Percentiles rank a stretch among this genome's conserved stretches.
phyloP scores from a whole-genome alignment of 2,888 invertebrate genomes.

The Eupeodes luniger region DNA sequence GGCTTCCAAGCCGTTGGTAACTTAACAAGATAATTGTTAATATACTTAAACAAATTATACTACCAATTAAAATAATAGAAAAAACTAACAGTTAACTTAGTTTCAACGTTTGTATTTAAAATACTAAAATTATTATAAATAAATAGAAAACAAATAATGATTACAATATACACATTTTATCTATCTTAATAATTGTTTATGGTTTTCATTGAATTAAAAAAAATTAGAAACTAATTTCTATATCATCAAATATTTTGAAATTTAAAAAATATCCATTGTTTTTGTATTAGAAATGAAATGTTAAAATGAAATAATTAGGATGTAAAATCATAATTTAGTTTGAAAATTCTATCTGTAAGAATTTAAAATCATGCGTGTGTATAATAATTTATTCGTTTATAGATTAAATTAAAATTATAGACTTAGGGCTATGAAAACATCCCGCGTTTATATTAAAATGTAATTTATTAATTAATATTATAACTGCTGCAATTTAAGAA shows the following conservation, averaged over 20 bases:
- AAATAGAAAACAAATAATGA: conserved; percentile 14
- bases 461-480: conserved; percentile 14
- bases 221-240: conserved; percentile 12
- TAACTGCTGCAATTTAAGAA: conserved; percentile 14
- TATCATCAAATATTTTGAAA: conserved; percentile 27
- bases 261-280: conserved; percentile 16
- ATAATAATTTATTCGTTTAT: conserved; percentile 34
- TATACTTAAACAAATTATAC: not conserved
- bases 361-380: conserved; percentile 51
- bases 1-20: conserved; percentile 14
- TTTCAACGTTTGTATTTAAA: conserved; percentile 22
- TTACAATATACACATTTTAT: conserved; percentile 20
- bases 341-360: conserved; percentile 42
- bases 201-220: conserved; percentile 2
- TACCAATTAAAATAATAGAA: conserved; percentile 5
- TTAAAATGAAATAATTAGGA: conserved; percentile 42
- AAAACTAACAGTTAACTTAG: conserved; percentile 13
- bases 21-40: conserved; percentile 29
- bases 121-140: not conserved
- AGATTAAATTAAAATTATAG: conserved; percentile 45
- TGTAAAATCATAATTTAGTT: conserved; percentile 53
- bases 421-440: conserved; percentile 25
- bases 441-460: conserved; percentile 24
- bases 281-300: conserved; percentile 44
- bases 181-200: conserved; percentile 20